Base-by-base conservation (phyloP, 2,888 invertebrate genomes). In the Tetragonisca angustula region DNA sequence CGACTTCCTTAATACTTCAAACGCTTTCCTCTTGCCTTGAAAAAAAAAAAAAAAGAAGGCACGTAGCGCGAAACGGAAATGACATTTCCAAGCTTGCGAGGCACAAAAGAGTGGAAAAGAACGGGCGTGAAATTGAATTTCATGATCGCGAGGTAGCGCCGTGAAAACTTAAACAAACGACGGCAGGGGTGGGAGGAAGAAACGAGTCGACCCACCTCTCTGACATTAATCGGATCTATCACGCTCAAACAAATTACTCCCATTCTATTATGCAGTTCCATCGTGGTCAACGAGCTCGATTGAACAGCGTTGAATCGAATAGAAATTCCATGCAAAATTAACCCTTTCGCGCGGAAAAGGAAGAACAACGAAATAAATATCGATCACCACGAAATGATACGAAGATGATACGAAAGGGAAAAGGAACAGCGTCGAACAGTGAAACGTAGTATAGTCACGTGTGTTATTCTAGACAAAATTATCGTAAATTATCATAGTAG, bases 211-310 rank as follows among this genome's bases (percentile, higher is more conserved):
- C 24, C 24, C 17, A 11, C 43, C 43, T 11, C 19, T 32, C 21
- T 32, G 62, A 49, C 73, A 19, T 64, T 64, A 64, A 64, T 74
- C 73, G 73, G 50, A 64, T 74, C 64, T 32, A 62, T 74, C 73
- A 27, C 27, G 62, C 50, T 62, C 73, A 27, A 73, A 62, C 73
- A 73, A 62, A 62, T 72, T 61, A 49, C 61, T 19, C 49, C 21
- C 73, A n/a, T 73, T 50, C 73, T 62, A 73, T 73, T 73, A 73
- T 73, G 21, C 62, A 50, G 62, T 73, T 24, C 32, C 73, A 13
- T n/a, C n/a, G n/a, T 21, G 73, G 52, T 52, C 50, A 52, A n/a
- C 61, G 32, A 36, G 64, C 64, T 64, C 43, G 65, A 24, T 52
- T 15, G 72, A 61, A n/a, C 21, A 27, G 61, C 59, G 54, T 36